Base-by-base conservation (phyloP, 2,888 invertebrate species). In the Osmoderma eremita region DNA sequence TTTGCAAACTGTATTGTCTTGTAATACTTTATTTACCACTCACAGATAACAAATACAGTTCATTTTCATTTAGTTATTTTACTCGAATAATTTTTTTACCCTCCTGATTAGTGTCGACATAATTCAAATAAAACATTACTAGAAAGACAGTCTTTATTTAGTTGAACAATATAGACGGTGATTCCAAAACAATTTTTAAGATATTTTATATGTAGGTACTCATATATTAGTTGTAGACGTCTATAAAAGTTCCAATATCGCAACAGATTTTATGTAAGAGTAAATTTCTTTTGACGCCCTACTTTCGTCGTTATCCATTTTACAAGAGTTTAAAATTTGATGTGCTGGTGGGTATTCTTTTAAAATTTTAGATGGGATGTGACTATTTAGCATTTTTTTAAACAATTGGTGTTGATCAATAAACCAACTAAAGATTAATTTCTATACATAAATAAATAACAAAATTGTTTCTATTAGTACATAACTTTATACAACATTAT, bases 101-200 rank as follows among this genome's bases (percentile, higher is more conserved):
- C n/a, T n/a, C n/a, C n/a, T n/a, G n/a, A n/a, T n/a, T n/a, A n/a
- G n/a, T n/a, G n/a, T n/a, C n/a, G n/a, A n/a, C 30, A 30, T 30
- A 30, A 30, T 45, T 42, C 5, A 20, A 41, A 58, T 18, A 41
- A 39, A 61, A 22, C 41, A 63, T 53, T 42, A 42, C 42, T 53
- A 64, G 53, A 53, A 64, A 64, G 64, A 64, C 64, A 64, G 64
- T 64, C 64, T 64, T 64, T 64, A 64, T 64, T 64, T 64, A 22
- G 20, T 62, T 38, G 36, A 61, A 61, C 45, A 61, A 61, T 61
- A 45, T 17, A 45, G 45, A 61, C 5, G 36, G 45, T 61, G 30
- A 61, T 30, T 30, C 17, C 24, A 22, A 42, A 61, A 61, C 58
- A 61, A 61, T 45, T 61, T 61, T 53, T 53, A 38, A 53, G 36